phyloP scores from a whole-genome alignment of 2,797 vertebrate species.

The Catharus ustulatus region DNA sequence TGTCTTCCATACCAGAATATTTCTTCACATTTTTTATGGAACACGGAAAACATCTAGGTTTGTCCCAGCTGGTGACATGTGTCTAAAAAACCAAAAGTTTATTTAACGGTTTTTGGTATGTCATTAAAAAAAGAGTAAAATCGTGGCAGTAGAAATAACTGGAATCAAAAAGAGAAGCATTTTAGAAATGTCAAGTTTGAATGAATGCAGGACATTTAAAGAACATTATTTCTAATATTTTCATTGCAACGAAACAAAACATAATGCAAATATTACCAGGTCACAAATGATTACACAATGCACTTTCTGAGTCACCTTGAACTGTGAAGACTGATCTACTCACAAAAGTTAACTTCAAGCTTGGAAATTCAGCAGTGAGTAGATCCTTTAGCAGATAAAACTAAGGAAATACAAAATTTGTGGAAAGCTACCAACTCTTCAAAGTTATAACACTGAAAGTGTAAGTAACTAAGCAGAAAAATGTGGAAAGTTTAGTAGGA shows the following conservation, averaged over 20 bases:
- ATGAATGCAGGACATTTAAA: not conserved
- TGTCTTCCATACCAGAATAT: not conserved
- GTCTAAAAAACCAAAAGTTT: not conserved
- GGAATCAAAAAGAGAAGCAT: not conserved
- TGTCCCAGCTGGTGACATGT: not conserved
- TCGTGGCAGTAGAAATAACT: not conserved
- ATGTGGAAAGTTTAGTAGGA: not conserved
- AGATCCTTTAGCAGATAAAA: not conserved
- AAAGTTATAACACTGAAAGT: not conserved
- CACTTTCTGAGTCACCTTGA: not conserved
- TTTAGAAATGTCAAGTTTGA: not conserved
- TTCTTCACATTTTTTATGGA: not conserved
- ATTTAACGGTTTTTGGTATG: not conserved
- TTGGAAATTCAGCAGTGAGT: not conserved
- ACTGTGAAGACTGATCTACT: not conserved
- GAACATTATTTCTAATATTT: slow-evolving; percentile 9
- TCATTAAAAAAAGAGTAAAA: not conserved
- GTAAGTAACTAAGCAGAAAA: not conserved
- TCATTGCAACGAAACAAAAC: slow-evolving; percentile 8
- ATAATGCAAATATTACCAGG: not conserved
- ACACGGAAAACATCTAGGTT: not conserved
- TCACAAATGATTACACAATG: not conserved
- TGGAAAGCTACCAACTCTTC: not conserved
- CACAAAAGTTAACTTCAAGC: not conserved
- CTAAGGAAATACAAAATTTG: not conserved